Conservation (phyloP, 1,140 invertebrate species). For the Diachasmimorpha longicaudata region DNA sequence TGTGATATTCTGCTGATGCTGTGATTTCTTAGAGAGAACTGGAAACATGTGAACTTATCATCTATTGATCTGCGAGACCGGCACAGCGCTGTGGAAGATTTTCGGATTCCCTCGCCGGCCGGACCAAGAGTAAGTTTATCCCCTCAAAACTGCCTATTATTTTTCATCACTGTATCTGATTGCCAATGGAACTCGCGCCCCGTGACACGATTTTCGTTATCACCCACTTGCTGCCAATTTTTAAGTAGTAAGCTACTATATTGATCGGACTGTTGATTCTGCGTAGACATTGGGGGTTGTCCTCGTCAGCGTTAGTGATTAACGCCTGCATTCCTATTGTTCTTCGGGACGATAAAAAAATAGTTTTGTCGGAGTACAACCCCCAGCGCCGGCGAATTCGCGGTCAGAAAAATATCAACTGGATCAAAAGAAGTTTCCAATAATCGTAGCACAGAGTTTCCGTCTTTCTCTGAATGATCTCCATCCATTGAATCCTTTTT, state of each 20-base stretch:
- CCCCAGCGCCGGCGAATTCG: too few relatives aligned
- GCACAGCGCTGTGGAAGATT: neutral
- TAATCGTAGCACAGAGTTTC: neutral
- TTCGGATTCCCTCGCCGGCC: neutral
- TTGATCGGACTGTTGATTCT: neutral
- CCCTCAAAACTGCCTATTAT: neutral
- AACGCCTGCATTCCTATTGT: neutral
- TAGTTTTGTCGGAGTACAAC: too few relatives aligned
- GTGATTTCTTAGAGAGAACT: neutral
- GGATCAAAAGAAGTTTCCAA: neutral
- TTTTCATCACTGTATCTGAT: too few relatives aligned
- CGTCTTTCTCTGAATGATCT: constrained; percentile 6
- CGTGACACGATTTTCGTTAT: neutral
- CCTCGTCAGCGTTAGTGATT: neutral
- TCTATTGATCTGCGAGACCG: constrained; percentile 23
- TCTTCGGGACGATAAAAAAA: neutral
- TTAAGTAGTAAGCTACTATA: neutral
- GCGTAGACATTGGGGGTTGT: neutral
- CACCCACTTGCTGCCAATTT: neutral
- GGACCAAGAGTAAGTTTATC: neutral
- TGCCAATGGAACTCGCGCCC: neutral
- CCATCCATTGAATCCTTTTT: neutral
- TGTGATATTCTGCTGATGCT: neutral
- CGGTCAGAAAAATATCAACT: neutral
- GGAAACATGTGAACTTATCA: constrained; percentile 14